Base-by-base conservation (phyloP, 2,797 vertebrate species). In the Tragelaphus eurycerus region DNA sequence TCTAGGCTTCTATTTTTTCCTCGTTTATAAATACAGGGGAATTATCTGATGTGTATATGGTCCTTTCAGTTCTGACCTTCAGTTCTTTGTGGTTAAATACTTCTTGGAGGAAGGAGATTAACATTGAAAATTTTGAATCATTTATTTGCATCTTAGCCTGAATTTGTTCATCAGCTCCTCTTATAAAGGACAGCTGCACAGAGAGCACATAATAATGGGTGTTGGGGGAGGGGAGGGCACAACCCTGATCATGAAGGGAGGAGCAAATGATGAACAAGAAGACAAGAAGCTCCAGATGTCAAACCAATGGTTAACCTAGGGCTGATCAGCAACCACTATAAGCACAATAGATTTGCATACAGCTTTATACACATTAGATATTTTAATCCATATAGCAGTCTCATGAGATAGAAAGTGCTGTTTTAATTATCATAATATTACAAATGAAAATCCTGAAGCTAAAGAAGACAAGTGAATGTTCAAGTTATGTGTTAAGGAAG, bases 81-180 rank as follows among this genome's bases (percentile, higher is more conserved):
- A 23, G 38, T 74, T 59, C 86, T 83, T 71, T 94, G 31, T 87
- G 46, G 27, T 23, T 90, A 91, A 95, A 89, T 84, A 92, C 12
- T 86, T 87, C 17, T 84, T 84, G n/a, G 31, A 84, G 15, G 16
- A 85, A 7, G 43, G 23, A 85, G 25, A 79, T 86, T 84, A 96
- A 86, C 59, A 90, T 4, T 82, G 48, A 85, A 94, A 95, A 85
- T 57, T 46, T 15, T 62, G 31, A 89, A 89, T 94, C 59, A 78
- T 74, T 59, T 93, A 31, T 79, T 95, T 88, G 29, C 52, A 48
- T 64, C 13, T 86, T 83, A 91, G 23, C 23, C 9, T 57, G 34
- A 83, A 60, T 79, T 95, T 82, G 59, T 87, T 96, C 48, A 87
- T 95, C 50, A 93, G 46, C 6, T 97, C 29, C 71, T 76, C 92